Evolutionary conservation across 2,113 vertebrate genomes (phyloP).

Genomic region (Pavo muticus): DNA sequence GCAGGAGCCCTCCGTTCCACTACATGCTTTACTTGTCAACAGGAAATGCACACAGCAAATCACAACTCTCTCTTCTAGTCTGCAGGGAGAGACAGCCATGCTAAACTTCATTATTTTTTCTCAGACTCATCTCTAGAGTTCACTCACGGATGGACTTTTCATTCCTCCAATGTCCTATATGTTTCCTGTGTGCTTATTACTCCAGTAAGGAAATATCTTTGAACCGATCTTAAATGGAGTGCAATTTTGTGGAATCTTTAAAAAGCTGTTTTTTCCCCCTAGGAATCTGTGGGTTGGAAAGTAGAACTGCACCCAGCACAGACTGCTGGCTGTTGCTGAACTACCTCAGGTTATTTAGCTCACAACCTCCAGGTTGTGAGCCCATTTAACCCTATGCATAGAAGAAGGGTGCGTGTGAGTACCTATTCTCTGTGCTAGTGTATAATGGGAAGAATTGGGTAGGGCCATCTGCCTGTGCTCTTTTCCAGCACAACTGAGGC

Average conservation of each 20-base stretch:
- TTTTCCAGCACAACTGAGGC: neutral
- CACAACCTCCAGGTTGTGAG: neutral
- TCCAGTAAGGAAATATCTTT: neutral
- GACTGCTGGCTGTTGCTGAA: neutral
- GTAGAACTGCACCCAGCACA: neutral
- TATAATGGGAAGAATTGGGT: neutral
- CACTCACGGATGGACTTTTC: neutral
- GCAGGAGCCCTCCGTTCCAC: neutral
- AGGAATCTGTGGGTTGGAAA: neutral
- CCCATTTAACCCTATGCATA: rapidly evolving
- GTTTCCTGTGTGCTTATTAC: neutral
- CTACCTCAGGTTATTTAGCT: no score
- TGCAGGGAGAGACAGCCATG: neutral
- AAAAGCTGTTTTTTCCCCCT: neutral
- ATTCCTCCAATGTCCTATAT: neutral
- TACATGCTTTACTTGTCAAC: neutral
- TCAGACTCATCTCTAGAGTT: neutral
- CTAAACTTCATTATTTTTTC: neutral
- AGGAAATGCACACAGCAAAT: rapidly evolving
- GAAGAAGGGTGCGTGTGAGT: neutral
- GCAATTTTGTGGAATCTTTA: neutral
- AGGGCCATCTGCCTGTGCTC: neutral
- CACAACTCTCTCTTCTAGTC: neutral
- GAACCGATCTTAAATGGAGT: neutral
- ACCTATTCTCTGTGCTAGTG: neutral